Percentiles rank a stretch among this genome's conserved stretches.
Evolutionary conservation across 2,797 vertebrate species (phyloP).

Genomic region (Etheostoma perlongum): DNA sequence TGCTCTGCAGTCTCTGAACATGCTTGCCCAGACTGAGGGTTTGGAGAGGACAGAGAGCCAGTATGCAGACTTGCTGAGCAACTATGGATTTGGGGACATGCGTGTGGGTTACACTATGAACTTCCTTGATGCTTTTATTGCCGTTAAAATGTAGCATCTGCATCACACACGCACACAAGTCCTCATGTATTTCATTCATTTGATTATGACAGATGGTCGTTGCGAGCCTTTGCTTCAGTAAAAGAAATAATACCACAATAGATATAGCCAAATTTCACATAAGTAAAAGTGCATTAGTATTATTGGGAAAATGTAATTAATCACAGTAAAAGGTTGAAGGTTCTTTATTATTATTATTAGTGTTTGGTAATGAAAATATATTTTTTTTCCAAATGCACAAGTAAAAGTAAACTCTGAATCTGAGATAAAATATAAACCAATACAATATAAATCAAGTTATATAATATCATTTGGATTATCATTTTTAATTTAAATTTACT

Average conservation of each 20-base stretch:
- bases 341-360: no score
- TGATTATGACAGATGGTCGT: conserved; percentile 50
- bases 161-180: background rate
- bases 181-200: background rate
- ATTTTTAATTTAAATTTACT: no score
- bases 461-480: no score
- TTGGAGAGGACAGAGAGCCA: conserved; percentile 72
- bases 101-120: conserved; percentile 58
- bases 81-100: conserved; percentile 64
- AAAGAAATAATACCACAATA: background rate
- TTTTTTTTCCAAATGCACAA: no score
- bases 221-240: conserved; percentile 25
- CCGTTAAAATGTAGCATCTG: conserved; percentile 57
- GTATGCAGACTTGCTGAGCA: conserved; percentile 72
- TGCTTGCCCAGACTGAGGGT: conserved; percentile 76
- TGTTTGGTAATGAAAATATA: no score
- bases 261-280: background rate
- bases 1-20: conserved; percentile 78
- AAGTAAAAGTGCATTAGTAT: background rate
- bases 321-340: background rate
- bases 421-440: no score
- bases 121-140: conserved; percentile 69
- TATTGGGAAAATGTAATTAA: background rate
- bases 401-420: no score
- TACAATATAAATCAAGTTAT: no score